phyloP scores from a whole-genome alignment of 2,888 invertebrate species.

The Sphecodes monilicornis region DNA sequence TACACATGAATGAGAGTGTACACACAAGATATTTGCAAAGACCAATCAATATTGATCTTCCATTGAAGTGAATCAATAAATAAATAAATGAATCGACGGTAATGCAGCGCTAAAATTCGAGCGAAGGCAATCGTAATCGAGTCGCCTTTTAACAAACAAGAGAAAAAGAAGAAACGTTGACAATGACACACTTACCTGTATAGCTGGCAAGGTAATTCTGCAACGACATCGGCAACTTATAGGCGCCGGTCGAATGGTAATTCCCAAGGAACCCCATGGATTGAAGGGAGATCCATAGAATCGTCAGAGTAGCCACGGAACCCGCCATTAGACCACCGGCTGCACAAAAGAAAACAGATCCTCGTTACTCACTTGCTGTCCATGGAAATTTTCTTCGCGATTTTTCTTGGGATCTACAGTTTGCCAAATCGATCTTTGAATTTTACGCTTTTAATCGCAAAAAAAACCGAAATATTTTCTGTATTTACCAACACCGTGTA shows the following conservation, averaged over 20 bases:
- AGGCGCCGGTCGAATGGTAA: constrained; percentile 71
- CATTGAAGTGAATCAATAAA: background rate
- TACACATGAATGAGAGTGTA: too few relatives aligned
- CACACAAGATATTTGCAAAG: too few relatives aligned
- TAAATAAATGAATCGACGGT: background rate
- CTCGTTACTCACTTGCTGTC: constrained; percentile 5
- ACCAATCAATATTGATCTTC: too few relatives aligned
- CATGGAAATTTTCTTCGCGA: background rate
- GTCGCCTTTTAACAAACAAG: background rate
- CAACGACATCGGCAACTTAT: constrained; percentile 72
- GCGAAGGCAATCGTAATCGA: background rate
- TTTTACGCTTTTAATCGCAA: too few relatives aligned
- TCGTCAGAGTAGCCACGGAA: constrained; percentile 79
- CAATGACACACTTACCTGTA: constrained; percentile 69
- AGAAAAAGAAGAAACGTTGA: background rate
- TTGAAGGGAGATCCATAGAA: constrained; percentile 79
- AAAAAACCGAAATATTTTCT: too few relatives aligned
- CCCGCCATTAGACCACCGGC: constrained; percentile 82
- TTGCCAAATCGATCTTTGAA: too few relatives aligned
- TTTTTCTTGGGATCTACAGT: too few relatives aligned
- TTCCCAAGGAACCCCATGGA: constrained; percentile 78
- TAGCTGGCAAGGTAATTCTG: constrained; percentile 75
- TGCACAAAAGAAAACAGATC: constrained; percentile 65
- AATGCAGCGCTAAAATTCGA: background rate
- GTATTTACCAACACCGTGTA: background rate